Evolutionary conservation across 2,888 invertebrate species (phyloP).

Genomic region (Ophioninae sp.): DNA sequence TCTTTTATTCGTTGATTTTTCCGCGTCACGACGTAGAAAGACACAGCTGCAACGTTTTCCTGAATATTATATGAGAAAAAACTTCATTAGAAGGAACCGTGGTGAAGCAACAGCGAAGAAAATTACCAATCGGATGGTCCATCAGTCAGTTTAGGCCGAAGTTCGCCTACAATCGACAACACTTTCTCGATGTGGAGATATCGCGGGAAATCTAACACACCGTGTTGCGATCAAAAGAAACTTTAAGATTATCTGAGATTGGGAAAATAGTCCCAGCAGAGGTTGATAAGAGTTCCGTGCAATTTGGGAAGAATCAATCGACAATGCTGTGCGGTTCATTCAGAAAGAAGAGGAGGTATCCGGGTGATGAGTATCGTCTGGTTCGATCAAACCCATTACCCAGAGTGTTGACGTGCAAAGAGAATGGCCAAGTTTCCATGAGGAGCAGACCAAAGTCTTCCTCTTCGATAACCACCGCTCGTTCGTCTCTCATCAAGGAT

Average conservation of each 20-base stretch:
- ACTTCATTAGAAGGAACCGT: slow-evolving; percentile 2
- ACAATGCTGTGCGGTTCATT: slow-evolving; percentile 77
- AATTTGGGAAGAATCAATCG: slow-evolving; percentile 19
- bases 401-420: slow-evolving; percentile 69
- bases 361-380: slow-evolving; percentile 76
- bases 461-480: slow-evolving; percentile 62
- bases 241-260: slow-evolving; percentile 10
- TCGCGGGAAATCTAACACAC: background rate
- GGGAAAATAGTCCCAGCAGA: background rate
- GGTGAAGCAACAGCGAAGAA: slow-evolving; percentile 13
- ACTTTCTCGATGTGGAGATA: background rate
- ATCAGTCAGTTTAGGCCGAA: slow-evolving; percentile 24
- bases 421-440: slow-evolving; percentile 63
- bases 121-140: slow-evolving; percentile 42
- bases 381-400: slow-evolving; percentile 72
- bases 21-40: slow-evolving; percentile 33
- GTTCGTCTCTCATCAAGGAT: slow-evolving; percentile 68
- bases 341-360: slow-evolving; percentile 70
- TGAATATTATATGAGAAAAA: slow-evolving; percentile 25
- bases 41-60: slow-evolving; percentile 55
- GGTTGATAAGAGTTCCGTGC: slow-evolving; percentile 29
- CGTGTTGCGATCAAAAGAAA: background rate
- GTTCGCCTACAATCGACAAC: background rate
- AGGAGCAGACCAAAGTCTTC: slow-evolving; percentile 66
- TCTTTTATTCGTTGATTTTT: slow-evolving; percentile 33